A percentile compares a stretch with the other conserved stretches of the same genome.
Evolutionary conservation across 2,888 invertebrate species (phyloP).

Genomic region (Metallyticus violacea): DNA sequence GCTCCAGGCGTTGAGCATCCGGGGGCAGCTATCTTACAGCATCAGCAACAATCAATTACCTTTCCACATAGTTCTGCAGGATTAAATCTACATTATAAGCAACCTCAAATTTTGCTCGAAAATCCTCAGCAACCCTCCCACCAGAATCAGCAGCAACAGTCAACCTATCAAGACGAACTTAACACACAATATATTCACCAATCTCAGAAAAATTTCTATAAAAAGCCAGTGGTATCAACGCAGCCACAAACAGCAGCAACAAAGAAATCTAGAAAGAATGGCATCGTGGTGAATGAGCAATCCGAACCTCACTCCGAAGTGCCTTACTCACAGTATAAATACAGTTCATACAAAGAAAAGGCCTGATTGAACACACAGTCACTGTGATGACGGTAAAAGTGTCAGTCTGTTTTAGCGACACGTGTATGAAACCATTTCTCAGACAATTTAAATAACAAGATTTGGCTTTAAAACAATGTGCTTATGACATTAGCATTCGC

Average conservation of each 20-base stretch:
- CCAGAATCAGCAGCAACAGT: neutral
- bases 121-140: neutral
- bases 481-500: too few species aligned
- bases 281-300: neutral
- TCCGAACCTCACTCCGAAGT: neutral
- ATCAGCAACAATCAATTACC: neutral
- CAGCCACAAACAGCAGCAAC: neutral
- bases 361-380: too few species aligned
- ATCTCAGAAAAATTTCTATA: neutral
- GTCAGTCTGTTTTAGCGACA: too few species aligned
- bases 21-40: constrained; percentile 1
- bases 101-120: neutral
- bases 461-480: too few species aligned
- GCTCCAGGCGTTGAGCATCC: neutral
- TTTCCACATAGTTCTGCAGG: neutral
- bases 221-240: neutral
- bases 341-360: neutral
- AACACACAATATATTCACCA: neutral
- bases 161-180: neutral
- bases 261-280: neutral
- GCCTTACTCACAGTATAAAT: neutral
- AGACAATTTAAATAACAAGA: too few species aligned
- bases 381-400: too few species aligned
- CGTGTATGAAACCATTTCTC: too few species aligned
- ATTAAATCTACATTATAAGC: neutral